Base-by-base conservation (phyloP, 2,113 vertebrate species). In the Trogon melanurus region DNA sequence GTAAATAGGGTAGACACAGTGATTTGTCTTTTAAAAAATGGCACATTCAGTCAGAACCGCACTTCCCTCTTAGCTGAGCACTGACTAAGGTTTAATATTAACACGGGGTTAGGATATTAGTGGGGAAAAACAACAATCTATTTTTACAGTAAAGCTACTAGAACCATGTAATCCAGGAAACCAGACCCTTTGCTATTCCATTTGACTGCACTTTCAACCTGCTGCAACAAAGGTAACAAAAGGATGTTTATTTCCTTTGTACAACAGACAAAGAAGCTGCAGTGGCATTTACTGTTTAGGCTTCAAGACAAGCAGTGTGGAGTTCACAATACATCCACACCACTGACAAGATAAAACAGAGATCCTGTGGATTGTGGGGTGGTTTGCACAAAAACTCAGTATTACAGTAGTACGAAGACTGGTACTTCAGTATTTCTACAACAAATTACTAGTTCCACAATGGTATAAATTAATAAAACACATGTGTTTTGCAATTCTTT, bases 171-270 rank as follows among this genome's bases (percentile, higher is more conserved):
- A 75, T 9, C 34, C 44, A 54, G 71, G 64, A 89, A 89, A 79
- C 7, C 36, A 91, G 58, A 78, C 19, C 56, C 32, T 88, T 82
- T 47, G 38, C 38, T 81, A 75, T 88, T 94, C 54, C 8, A 10
- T 89, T 84, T 80, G 22, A 27, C 23, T 50, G 18, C 4, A 50
- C 48, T 91, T 92, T 88, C 44, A 80, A 41, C 5, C 3, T 56
- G 32, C 36, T 78, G 65, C 44, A 83, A 23, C 44, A 84, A 82
- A 93, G 36, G 14, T 66, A 82, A 95, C 62, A 91, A 38, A 94
- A 91, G 22, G 14, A 80, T 78, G 54, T 51, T 93, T 94, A 48
- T 91, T 92, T 96, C 78, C 88, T 88, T 56, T 93, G 66, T 91
- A 84, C 29, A 83, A 50, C 32, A 96, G 82, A 72, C 34, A 90